These are phyloP conservation scores for Leptothorax acervorum DNA, from an alignment of 2,888 invertebrate genomes.

Conservation along the genomic window DNA sequence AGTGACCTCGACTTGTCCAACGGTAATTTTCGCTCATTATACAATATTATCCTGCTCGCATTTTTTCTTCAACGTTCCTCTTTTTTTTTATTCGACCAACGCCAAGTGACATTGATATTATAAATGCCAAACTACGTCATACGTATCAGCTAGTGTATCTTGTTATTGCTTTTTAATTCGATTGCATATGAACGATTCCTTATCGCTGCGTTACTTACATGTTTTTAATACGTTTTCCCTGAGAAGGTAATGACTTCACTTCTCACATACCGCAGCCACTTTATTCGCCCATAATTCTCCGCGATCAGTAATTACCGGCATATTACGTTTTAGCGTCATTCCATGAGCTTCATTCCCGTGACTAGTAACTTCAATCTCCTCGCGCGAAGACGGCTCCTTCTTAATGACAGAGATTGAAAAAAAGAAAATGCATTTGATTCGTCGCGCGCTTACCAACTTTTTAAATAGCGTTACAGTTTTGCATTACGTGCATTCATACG, in stretches of 20 bases:
- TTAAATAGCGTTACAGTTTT: constrained; percentile 24
- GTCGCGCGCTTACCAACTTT: no score
- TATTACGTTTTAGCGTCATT: neutral
- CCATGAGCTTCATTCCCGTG: neutral
- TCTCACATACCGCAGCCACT: neutral
- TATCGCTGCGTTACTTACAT: neutral
- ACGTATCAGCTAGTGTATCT: neutral
- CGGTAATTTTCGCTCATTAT: constrained; percentile 28
- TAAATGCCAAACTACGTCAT: constrained; percentile 9
- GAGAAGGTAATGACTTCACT: neutral
- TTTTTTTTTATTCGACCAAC: neutral
- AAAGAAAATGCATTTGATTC: neutral
- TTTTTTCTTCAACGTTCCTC: constrained; percentile 21
- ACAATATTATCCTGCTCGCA: constrained; percentile 23
- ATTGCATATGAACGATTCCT: neutral
- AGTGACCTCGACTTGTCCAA: constrained; percentile 57
- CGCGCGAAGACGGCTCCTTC: neutral
- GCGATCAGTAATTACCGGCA: constrained; percentile 28
- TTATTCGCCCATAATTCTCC: neutral
- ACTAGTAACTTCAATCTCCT: neutral
- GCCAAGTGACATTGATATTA: neutral
- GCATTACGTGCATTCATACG: constrained; percentile 29
- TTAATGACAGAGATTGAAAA: neutral
- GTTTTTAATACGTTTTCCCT: neutral
- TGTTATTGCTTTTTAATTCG: neutral